Evolutionary conservation across 2,888 invertebrate genomes (phyloP).

Genomic region (Anoplius nigerrimus): DNA sequence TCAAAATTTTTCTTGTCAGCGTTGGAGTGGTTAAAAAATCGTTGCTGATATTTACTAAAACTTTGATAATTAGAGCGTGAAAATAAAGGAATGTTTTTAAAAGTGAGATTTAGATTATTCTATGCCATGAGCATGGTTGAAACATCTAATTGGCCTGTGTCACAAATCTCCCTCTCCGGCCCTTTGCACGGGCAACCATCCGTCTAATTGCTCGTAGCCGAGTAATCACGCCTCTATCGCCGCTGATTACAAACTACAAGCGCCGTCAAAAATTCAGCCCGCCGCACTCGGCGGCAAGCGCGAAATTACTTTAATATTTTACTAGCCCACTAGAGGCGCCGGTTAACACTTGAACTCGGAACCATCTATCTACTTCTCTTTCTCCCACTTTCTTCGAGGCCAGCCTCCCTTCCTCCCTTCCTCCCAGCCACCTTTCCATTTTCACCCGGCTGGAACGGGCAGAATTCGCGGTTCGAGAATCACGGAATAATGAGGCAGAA

Average conservation of each 20-base stretch:
- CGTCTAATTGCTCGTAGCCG: too few relatives aligned
- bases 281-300: not conserved
- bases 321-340: conserved; percentile 29
- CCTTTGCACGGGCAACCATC: too few relatives aligned
- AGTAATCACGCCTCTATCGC: too few relatives aligned
- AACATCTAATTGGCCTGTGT: too few relatives aligned
- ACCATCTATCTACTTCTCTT: conserved; percentile 12
- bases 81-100: too few relatives aligned
- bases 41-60: too few relatives aligned
- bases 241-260: not conserved
- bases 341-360: not conserved
- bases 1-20: too few relatives aligned
- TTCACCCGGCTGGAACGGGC: conserved; percentile 6
- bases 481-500: conserved; percentile 47
- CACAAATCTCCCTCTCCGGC: too few relatives aligned
- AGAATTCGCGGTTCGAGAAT: conserved; percentile 16
- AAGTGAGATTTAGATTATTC: too few relatives aligned
- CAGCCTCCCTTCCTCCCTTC: not conserved
- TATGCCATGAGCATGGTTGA: too few relatives aligned
- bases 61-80: too few relatives aligned
- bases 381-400: not conserved
- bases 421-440: conserved; percentile 4
- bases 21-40: too few relatives aligned
- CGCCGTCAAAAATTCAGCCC: conserved; percentile 24
- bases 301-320: conserved; percentile 37